Base-by-base conservation (phyloP, 2,888 invertebrate genomes). In the Escarpia spicata region DNA sequence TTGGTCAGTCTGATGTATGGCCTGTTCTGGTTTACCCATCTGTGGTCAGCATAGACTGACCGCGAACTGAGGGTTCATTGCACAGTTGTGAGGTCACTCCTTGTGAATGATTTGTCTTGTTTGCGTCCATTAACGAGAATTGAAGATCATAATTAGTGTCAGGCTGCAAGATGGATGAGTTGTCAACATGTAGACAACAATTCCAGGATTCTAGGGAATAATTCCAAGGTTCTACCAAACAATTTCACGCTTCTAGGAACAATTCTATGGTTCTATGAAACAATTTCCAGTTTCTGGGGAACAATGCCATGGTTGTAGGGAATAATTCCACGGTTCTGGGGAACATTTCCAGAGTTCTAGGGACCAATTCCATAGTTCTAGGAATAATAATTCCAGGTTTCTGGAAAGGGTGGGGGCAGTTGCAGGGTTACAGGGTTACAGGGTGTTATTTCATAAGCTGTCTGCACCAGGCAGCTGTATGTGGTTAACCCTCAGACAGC, bases 91-190 rank as follows among this genome's bases (percentile, higher is more conserved):
- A 75, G 75, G 75, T 75, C 75, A 75, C n/a, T 75, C 75, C 75
- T 75, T 75, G 75, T 75, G 19, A 75, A 75, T n/a, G n/a, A 75
- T 75, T 75, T 75, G 75, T 75, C 75, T 26, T 75, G 75, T 75
- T n/a, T 75, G 75, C 26, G 2, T 75, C 6, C 26, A n/a, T 75
- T 75, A 75, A 4, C 75, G 19, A 75, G 75, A 75, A 26, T 26
- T 75, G 75, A 75, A 6, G 19, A 75, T 75, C 75, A 75, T 75
- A 75, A 75, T 75, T 75, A 75, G 75, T 75, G 75, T 75, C 75
- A 75, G 8, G 3, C 26, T 75, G 26, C 75, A 75, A 75, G 75
- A 75, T 75, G 75, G 26, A 75, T 26, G 75, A 26, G 75, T 26
- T 19, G 75, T 75, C 75, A 26, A 26, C 75, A 75, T 26, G 26